Evolutionary conservation across 2,888 invertebrate species (phyloP), one percentile per base, ranked within the genome.

Genomic region (Gryllus longicercus): DNA sequence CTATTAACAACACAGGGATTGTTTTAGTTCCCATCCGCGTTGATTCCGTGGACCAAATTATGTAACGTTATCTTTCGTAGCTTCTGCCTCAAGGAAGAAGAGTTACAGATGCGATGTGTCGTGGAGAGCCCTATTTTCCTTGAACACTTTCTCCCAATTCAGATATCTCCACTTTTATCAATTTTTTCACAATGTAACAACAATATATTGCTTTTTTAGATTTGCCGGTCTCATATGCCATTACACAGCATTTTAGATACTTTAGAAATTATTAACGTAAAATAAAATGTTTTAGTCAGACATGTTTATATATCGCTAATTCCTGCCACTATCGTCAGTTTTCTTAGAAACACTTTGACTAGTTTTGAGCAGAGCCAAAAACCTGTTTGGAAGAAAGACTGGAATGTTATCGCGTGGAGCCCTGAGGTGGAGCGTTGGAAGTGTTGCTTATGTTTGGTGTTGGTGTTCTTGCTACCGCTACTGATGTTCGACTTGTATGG

Each of bases 331-430:
- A 14, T 18, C n/a, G 14, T 63, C 16, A 63, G 63, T 18, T 18
- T n/a, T n/a, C 63, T n/a, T n/a, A 8, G 21, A 50, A 77, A 50
- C 23, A 77, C 77, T 77, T 38, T 16, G 14, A 76, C 21, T n/a
- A 77, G n/a, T 63, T 8, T 63, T 5, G 12, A 63, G 8, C 63
- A 63, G 63, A 63, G n/a, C n/a, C 16, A 4, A n/a, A 63, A 63
- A 63, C 63, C 63, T 63, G 63, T 4, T 63, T 63, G 14, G 16
- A 18, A n/a, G 77, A 3, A 2, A 10, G 77, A 50, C 11, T 77
- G 49, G 77, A 38, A 77, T 77, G 38, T 50, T 50, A 50, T 77
- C 77, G 38, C 77, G 21, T 49, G 11, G 38, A 50, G 77, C 50
- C 77, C 77, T n/a, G 49, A 38, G 25, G n/a, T 50, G 77, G 18